A percentile compares a stretch with the other conserved stretches of the same genome.
Evolutionary conservation across 30 jellyfish, hydroid and myxozoan genomes (phyloP).

Genomic region (Aurelia sp.): DNA sequence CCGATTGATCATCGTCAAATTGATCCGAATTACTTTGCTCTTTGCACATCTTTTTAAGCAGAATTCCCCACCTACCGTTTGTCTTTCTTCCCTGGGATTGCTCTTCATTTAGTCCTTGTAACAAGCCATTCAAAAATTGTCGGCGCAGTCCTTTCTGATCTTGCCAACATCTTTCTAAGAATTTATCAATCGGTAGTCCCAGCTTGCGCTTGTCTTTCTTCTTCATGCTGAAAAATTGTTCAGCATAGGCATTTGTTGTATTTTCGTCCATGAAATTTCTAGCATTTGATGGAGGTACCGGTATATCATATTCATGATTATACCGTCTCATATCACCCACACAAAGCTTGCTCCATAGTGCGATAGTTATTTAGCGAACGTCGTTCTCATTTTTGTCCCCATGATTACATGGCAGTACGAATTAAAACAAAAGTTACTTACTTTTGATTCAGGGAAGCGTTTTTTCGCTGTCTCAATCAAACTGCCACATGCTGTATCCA

Average conservation of each 20-base stretch:
- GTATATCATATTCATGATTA: too few species aligned
- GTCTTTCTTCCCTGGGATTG: background rate
- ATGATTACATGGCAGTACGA: too few species aligned
- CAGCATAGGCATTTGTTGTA: conserved; percentile 26
- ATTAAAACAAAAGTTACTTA: too few species aligned
- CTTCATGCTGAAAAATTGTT: conserved; percentile 44
- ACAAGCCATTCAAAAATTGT: conserved; percentile 22
- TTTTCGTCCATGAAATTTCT: background rate
- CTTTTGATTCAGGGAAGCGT: too few species aligned
- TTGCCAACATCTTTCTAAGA: conserved; percentile 35
- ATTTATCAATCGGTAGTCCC: conserved; percentile 10
- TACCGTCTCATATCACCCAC: too few species aligned
- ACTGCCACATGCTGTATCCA: too few species aligned
- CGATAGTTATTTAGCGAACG: too few species aligned
- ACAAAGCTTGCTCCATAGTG: too few species aligned
- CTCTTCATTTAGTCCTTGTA: conserved; percentile 10
- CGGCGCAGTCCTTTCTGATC: conserved; percentile 41
- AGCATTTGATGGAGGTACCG: too few species aligned
- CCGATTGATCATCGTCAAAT: background rate
- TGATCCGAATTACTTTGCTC: background rate
- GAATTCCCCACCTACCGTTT: conserved; percentile 3
- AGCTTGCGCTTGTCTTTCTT: conserved; percentile 16
- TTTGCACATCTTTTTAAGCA: background rate
- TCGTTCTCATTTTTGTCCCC: too few species aligned
- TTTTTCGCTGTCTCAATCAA: too few species aligned